These are phyloP conservation scores for Perccottus glenii DNA, from an alignment of 2,113 vertebrate species.

Conservation along the genomic window DNA sequence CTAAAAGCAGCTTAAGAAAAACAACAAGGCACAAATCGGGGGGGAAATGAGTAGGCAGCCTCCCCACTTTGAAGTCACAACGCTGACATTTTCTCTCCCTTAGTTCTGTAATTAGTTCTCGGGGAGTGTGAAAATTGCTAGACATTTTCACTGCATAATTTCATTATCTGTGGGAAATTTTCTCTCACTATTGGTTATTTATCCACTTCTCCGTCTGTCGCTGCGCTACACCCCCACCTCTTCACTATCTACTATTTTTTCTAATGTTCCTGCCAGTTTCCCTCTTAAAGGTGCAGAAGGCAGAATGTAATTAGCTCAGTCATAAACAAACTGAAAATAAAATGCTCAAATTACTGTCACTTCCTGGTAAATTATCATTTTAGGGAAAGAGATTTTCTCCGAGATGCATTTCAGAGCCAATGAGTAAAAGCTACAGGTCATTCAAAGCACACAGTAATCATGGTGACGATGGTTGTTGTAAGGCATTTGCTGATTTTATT, in stretches of 20 bases:
- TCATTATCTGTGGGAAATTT: conserved; percentile 61
- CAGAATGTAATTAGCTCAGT: neutral
- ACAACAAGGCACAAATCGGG: conserved; percentile 53
- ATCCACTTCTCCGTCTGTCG: conserved; percentile 13
- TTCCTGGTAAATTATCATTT: neutral
- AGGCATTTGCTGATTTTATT: too few species aligned
- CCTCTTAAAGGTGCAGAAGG: neutral
- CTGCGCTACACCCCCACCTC: neutral
- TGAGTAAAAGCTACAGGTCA: too few species aligned
- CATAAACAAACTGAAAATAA: neutral
- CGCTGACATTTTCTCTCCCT: conserved; percentile 59
- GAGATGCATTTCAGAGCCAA: neutral
- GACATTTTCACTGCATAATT: conserved; percentile 60
- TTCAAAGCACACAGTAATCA: too few species aligned
- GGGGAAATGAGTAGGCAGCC: conserved; percentile 43
- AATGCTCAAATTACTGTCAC: neutral
- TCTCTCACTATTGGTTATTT: conserved; percentile 49
- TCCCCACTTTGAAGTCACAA: conserved; percentile 67
- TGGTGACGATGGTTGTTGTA: too few species aligned
- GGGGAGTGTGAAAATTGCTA: conserved; percentile 50
- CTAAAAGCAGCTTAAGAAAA: conserved; percentile 68
- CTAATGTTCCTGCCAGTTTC: neutral
- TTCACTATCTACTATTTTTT: conserved; percentile 17
- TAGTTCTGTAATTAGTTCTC: conserved; percentile 70
- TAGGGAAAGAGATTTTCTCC: neutral